Evolutionary conservation across 1,140 invertebrate genomes (phyloP).

Genomic region (Aricia agestis): DNA sequence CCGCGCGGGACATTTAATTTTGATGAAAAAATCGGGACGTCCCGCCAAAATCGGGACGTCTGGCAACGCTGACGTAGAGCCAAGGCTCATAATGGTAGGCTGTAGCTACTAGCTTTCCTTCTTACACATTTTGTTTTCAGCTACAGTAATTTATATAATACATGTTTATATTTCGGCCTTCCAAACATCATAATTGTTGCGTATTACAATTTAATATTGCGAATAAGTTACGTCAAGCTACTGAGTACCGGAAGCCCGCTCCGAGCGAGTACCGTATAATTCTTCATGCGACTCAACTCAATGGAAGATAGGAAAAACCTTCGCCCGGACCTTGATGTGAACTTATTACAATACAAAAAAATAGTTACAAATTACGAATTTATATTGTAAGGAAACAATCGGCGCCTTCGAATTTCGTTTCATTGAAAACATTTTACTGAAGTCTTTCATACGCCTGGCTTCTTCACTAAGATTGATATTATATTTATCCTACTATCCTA

Average conservation of each 20-base stretch:
- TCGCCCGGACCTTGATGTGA: conserved; percentile 1
- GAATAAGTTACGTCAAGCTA: background rate
- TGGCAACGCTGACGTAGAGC: too few species aligned
- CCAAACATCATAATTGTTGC: background rate
- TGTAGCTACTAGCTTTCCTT: too few species aligned
- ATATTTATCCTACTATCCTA: too few species aligned
- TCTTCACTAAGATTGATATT: too few species aligned
- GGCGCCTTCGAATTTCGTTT: background rate
- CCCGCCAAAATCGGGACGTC: too few species aligned
- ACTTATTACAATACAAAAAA: background rate
- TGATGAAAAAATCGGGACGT: too few species aligned
- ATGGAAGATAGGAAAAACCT: conserved; percentile 13
- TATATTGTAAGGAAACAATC: background rate
- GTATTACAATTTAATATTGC: background rate
- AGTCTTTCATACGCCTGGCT: too few species aligned
- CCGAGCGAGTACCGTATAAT: background rate
- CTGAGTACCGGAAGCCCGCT: background rate
- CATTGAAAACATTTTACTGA: too few species aligned
- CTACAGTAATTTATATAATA: too few species aligned
- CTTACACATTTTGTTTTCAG: too few species aligned
- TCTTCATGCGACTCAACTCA: background rate
- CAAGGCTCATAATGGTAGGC: too few species aligned
- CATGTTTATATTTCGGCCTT: background rate
- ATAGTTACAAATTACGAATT: conserved; percentile 2
- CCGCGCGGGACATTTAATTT: too few species aligned